Base-by-base conservation (phyloP, 2,797 vertebrate species). In the Mallotus villosus region DNA sequence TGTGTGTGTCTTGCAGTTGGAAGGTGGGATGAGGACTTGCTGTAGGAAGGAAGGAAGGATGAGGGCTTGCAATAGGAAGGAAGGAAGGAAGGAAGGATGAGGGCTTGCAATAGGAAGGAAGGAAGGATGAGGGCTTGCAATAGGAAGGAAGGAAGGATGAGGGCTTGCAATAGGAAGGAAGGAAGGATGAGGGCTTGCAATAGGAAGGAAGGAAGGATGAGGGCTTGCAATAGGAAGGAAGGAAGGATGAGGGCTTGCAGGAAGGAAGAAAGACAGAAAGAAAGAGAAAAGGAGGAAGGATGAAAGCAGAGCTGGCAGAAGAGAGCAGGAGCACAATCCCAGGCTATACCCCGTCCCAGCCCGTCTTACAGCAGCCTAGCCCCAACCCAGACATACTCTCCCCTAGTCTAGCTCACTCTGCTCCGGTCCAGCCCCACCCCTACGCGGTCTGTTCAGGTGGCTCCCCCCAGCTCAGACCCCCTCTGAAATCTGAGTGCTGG, bases 1-100 rank as follows among this genome's bases (percentile, higher is more conserved):
- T 55, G 29, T 73, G 22, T 63, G 29, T 32, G 51, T 75, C 80
- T 53, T 90, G 88, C 37, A 66, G 63, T n/a, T 21, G 6, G 6
- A 64, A 19, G 11, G 32, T 41, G 22, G 21, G 41, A 37, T 4
- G 37, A 82, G 71, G 73, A 71, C 80, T 68, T 60, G 19, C 4
- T 29, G 29, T 2, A 19, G 70, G 63, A 19, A 25, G 19, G 16
- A 22, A 55, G 53, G 5, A 21, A 6, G 21, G 22, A n/a, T 1
- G 37, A 66, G 37, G 7, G 37, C 2, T 8, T 21, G 9, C 22
- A 21, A 22, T 11, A 14, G n/a, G 22, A 16, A 17, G 16, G 17
- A 49, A 19, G 19, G 17, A 41, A 9, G 21, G 32, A n/a, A 55
- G 53, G 5, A 21, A 6, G 21, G 22, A n/a, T 1, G 37, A 66